phyloP scores from a whole-genome alignment of 1,140 invertebrate genomes.

The Caenorhabditis latens region DNA sequence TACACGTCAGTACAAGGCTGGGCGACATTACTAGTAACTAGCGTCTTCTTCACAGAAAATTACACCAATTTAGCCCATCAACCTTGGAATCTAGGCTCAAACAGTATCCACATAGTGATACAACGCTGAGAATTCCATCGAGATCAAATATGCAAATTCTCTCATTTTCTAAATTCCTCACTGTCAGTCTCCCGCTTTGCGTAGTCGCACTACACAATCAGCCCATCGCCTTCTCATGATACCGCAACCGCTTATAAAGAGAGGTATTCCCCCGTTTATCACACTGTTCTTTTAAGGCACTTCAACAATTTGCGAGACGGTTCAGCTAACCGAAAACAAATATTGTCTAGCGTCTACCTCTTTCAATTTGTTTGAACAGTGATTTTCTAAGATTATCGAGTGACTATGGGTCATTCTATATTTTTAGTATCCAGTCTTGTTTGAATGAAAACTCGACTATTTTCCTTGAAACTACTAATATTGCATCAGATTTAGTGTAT shows the following conservation, averaged over 20 bases:
- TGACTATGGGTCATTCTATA: not conserved
- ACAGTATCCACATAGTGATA: too few relatives aligned
- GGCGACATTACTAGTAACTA: too few relatives aligned
- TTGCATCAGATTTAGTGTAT: too few relatives aligned
- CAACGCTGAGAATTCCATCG: conserved; percentile 11
- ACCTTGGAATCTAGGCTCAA: too few relatives aligned
- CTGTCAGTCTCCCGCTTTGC: not conserved
- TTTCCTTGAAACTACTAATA: too few relatives aligned
- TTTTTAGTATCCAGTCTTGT: too few relatives aligned
- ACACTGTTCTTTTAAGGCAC: not conserved
- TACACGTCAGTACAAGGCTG: too few relatives aligned
- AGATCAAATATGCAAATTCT: conserved; percentile 43
- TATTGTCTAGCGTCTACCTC: not conserved
- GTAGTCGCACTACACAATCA: not conserved
- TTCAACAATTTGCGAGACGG: not conserved
- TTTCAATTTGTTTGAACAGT: not conserved
- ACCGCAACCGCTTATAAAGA: not conserved
- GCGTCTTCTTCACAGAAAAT: too few relatives aligned
- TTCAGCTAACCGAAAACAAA: conserved; percentile 13
- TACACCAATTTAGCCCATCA: too few relatives aligned
- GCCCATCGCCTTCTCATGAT: not conserved
- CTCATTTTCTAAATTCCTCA: conserved; percentile 36
- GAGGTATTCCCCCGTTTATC: conserved; percentile 20
- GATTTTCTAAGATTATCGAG: not conserved
- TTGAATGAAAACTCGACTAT: too few relatives aligned